A percentile compares a stretch with the other conserved stretches of the same genome.
These are phyloP conservation scores for Tamias sibiricus DNA, from an alignment of 2,113 vertebrate species.

Conservation along the genomic window DNA sequence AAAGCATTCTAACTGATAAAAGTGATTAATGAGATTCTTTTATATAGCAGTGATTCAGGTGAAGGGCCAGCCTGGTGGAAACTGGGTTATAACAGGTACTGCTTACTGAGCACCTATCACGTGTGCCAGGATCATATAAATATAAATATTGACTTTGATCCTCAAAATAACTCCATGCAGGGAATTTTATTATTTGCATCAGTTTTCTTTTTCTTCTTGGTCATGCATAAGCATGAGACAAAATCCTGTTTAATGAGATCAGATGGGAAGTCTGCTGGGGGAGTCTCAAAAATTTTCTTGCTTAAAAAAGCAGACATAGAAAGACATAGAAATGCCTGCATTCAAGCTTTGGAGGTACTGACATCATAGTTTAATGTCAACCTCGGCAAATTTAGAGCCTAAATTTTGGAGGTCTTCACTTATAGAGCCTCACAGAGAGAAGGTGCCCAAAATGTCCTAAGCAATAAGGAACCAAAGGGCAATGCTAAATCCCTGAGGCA, in stretches of 20 bases:
- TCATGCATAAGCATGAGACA: too few species aligned
- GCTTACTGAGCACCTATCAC: neutral
- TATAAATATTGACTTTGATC: neutral
- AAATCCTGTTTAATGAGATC: too few species aligned
- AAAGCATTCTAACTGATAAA: neutral
- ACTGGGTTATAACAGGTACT: neutral
- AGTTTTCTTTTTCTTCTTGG: too few species aligned
- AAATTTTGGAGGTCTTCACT: slow-evolving; percentile 18
- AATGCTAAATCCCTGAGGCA: neutral
- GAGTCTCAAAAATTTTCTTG: too few species aligned
- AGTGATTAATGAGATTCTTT: neutral
- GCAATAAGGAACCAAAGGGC: neutral
- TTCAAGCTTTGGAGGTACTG: neutral
- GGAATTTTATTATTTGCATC: neutral
- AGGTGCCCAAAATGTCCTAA: neutral
- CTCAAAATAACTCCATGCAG: neutral
- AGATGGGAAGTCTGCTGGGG: too few species aligned
- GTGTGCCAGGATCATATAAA: neutral
- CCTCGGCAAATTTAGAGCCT: neutral
- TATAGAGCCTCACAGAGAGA: neutral
- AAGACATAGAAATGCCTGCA: too few species aligned
- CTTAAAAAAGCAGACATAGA: too few species aligned
- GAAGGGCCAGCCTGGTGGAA: neutral
- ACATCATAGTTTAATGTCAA: neutral
- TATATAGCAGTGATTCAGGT: neutral